Evolutionary conservation across 35 echinoderm and acorn worm species (phyloP).

Genomic region (Holothuria glaberrima): DNA sequence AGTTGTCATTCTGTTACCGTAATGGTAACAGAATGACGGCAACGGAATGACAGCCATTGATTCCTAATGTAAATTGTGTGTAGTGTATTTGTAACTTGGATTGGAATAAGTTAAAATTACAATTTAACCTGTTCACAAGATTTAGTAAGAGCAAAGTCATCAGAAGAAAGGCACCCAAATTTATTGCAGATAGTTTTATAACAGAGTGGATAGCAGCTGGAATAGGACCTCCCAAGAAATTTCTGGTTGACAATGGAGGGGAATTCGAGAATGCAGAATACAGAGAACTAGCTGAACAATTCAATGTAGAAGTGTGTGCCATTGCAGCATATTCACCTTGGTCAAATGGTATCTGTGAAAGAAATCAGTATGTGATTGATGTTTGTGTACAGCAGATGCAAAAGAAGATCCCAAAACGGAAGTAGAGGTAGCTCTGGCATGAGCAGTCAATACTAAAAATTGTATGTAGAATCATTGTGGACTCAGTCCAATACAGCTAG

Average conservation of each 20-base stretch:
- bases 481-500: neutral
- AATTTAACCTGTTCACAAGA: conserved; percentile 49
- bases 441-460: conserved; percentile 26
- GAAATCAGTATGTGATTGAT: conserved; percentile 9
- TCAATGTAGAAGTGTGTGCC: conserved; percentile 10
- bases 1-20: no score
- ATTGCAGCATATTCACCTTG: conserved; percentile 22
- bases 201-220: conserved; percentile 67
- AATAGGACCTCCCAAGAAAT: conserved; percentile 52
- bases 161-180: conserved; percentile 15
- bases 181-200: conserved; percentile 47
- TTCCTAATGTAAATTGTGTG: no score
- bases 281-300: neutral
- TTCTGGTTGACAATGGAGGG: conserved; percentile 3
- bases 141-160: conserved; percentile 31
- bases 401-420: neutral
- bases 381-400: conserved; percentile 18
- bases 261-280: conserved; percentile 66
- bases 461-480: neutral
- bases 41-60: no score
- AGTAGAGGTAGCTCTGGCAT: neutral
- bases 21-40: no score
- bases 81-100: no score
- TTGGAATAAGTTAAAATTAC: no score
- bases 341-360: conserved; percentile 11